These are phyloP conservation scores for Drosophila nigromelanica DNA, from an alignment of 1,140 invertebrate genomes.

Conservation along the genomic window DNA sequence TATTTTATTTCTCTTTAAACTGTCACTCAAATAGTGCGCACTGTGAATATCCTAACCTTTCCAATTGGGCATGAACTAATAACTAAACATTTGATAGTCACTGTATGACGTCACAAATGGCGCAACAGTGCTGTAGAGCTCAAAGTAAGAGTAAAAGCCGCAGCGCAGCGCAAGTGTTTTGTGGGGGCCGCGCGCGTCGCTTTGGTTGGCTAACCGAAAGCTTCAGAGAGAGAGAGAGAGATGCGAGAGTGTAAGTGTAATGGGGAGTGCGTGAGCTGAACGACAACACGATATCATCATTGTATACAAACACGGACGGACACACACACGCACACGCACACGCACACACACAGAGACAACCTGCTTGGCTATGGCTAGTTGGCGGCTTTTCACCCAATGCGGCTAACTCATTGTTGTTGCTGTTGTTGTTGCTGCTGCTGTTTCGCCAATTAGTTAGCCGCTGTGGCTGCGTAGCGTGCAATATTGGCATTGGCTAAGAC, in stretches of 20 bases:
- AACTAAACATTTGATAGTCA: neutral
- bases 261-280: slow-evolving; percentile 49
- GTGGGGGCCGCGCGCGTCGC: slow-evolving; percentile 22
- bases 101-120: slow-evolving; percentile 4
- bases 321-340: slow-evolving; percentile 13
- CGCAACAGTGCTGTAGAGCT: neutral
- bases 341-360: slow-evolving; percentile 26
- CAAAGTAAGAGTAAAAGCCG: slow-evolving; percentile 4
- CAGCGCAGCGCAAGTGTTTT: slow-evolving; percentile 39
- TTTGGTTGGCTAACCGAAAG: slow-evolving; percentile 39
- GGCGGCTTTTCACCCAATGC: slow-evolving; percentile 50
- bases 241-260: slow-evolving; percentile 34
- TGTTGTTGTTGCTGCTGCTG: slow-evolving; percentile 47
- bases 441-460: slow-evolving; percentile 59
- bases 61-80: neutral
- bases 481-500: slow-evolving; percentile 66
- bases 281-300: slow-evolving; percentile 53
- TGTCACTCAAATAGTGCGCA: no score
- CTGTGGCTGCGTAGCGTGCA: slow-evolving; percentile 55
- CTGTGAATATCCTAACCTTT: neutral
- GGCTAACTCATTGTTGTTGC: slow-evolving; percentile 49
- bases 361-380: slow-evolving; percentile 48
- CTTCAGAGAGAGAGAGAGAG: slow-evolving; percentile 9
- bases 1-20: no score
- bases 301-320: slow-evolving; percentile 19